A percentile compares a stretch with the other conserved stretches of the same genome.
These are phyloP conservation scores for Trachymyrmex cornetzi DNA, from an alignment of 1,140 invertebrate species.

Conservation along the genomic window DNA sequence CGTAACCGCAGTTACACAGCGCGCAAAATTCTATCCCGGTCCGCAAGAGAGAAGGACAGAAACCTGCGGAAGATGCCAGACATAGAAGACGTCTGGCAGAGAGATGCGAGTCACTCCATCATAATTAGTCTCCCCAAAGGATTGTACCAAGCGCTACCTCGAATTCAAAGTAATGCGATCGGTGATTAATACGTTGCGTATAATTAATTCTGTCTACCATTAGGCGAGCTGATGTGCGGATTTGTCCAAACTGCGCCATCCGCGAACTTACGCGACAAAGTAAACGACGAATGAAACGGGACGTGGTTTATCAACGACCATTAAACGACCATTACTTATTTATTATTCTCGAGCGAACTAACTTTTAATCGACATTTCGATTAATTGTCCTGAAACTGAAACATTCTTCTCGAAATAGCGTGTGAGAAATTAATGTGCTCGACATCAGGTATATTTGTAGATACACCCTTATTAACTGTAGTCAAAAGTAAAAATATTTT, in stretches of 20 bases:
- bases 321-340: neutral
- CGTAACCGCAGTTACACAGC: conserved; percentile 17
- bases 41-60: neutral
- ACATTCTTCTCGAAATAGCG: neutral
- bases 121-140: conserved; percentile 74
- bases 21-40: conserved; percentile 34
- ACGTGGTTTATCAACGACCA: neutral
- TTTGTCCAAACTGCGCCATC: conserved; percentile 7
- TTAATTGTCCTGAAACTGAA: neutral
- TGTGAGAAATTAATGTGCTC: neutral
- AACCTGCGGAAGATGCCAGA: conserved; percentile 13
- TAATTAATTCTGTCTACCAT: conserved; percentile 71
- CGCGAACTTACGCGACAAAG: neutral
- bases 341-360: neutral
- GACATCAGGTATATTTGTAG: neutral
- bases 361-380: too few relatives aligned
- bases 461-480: too few relatives aligned
- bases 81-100: conserved; percentile 56
- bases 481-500: too few relatives aligned
- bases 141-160: conserved; percentile 63
- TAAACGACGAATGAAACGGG: neutral
- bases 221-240: conserved; percentile 51
- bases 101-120: conserved; percentile 75
- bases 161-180: conserved; percentile 73
- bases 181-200: conserved; percentile 72